These are phyloP conservation scores for Cettia cetti DNA, from an alignment of 2,113 vertebrate genomes.

Conservation along the genomic window DNA sequence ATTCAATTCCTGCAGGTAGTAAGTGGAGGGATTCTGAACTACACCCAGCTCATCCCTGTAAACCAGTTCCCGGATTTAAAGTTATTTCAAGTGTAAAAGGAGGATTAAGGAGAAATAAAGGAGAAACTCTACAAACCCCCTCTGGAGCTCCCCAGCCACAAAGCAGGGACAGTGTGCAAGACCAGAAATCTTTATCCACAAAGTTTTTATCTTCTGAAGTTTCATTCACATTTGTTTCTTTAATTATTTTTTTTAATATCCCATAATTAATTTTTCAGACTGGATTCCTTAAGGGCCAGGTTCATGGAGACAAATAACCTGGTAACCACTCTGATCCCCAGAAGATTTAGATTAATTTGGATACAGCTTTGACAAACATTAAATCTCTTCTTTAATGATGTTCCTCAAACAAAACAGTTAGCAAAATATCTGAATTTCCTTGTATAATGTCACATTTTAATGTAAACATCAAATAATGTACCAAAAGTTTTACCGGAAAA, in stretches of 20 bases:
- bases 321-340: constrained; percentile 33
- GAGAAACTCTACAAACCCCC: background rate
- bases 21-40: constrained; percentile 6
- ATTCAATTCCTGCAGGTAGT: background rate
- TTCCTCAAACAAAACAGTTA: constrained; percentile 86
- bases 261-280: constrained; percentile 14
- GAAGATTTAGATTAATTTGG: constrained; percentile 68
- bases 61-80: constrained; percentile 22
- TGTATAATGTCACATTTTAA: constrained; percentile 93
- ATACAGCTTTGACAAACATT: constrained; percentile 75
- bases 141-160: background rate
- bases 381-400: constrained; percentile 79
- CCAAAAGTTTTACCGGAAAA: constrained; percentile 80
- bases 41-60: constrained; percentile 9
- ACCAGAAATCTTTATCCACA: constrained; percentile 37
- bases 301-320: constrained; percentile 36
- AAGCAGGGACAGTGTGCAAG: constrained; percentile 49
- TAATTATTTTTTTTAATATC: background rate
- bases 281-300: constrained; percentile 53
- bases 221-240: constrained; percentile 26
- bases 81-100: constrained; percentile 58
- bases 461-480: constrained; percentile 96
- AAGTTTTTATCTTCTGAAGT: constrained; percentile 37
- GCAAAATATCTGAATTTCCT: constrained; percentile 88
- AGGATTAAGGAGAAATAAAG: background rate